Percentiles rank a stretch among this genome's conserved stretches.
Evolutionary conservation across 92 coral and sea anemone species (phyloP).

Genomic region (Anthopleura xanthogrammica): DNA sequence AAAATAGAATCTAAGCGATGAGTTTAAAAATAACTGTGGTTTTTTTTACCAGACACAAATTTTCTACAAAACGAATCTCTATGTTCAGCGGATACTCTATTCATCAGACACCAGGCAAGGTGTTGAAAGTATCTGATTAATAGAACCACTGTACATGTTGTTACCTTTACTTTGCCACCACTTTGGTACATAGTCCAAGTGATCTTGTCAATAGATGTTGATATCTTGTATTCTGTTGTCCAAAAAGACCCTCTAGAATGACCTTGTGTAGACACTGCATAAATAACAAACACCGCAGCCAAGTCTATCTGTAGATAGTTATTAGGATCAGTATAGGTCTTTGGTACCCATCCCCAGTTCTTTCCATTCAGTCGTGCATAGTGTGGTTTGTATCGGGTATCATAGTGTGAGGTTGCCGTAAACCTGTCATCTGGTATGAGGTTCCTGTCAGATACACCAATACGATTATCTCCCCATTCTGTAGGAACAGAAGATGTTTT

Average conservation of each 20-base stretch:
- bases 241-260: too few species aligned
- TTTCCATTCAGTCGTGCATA: not conserved
- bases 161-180: too few species aligned
- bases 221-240: not conserved
- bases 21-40: too few species aligned
- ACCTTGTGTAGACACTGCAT: not conserved
- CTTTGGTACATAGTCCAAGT: not conserved
- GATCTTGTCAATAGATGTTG: not conserved
- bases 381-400: not conserved
- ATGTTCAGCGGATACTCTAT: too few species aligned
- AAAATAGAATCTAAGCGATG: too few species aligned
- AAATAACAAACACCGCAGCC: not conserved
- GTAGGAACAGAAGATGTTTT: too few species aligned
- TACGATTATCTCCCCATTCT: too few species aligned
- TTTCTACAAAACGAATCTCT: too few species aligned
- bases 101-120: too few species aligned
- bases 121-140: too few species aligned
- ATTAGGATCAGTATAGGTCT: not conserved
- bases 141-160: too few species aligned
- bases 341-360: not conserved
- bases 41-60: too few species aligned
- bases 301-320: constrained; percentile 3
- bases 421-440: not conserved
- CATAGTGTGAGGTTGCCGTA: not conserved
- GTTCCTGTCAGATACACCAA: not conserved